Base-by-base conservation (phyloP, 2,888 invertebrate species). In the Ectemnius cavifrons region DNA sequence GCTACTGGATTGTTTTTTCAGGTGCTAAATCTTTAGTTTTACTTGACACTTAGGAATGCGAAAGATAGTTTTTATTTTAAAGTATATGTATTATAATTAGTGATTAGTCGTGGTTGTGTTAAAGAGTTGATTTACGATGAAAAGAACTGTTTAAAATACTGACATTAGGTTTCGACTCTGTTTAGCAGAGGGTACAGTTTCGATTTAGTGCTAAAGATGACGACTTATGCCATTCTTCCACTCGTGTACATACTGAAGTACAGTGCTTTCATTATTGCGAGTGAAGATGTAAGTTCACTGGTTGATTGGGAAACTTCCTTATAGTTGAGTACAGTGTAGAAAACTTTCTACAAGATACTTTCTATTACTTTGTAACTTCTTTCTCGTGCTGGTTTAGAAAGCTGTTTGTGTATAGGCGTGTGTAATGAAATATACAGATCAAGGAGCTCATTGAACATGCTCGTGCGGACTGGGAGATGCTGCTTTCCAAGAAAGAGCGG, bases 241-340 rank as follows among this genome's bases (percentile, higher is more conserved):
- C 8, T 52, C 6, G 16, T 16, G 6, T 52, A 52, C 6, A 16
- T 52, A 11, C 4, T 52, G 16, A 52, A 52, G 16, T 52, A 52
- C 52, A 16, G 52, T 16, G 52, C 52, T 16, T 52, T 52, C 16
- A 4, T 16, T 52, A 52, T 16, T 1, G 52, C 16, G 3, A 14
- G 16, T 5, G 52, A 52, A 52, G 16, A 13, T 14, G 52, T 52
- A 52, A 52, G 52, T 52, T 52, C 52, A 52, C 52, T 52, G 52
- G 4, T 52, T 16, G 16, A 52, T 37, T 37, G 8, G 3, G 8
- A 37, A 37, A 6, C 37, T 37, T 37, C 37, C 37, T 37, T 37
- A 11, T 37, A 37, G 11, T 11, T 0, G 52, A 5, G 2, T 52
- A 16, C 16, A 14, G 16, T 52, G 14, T 52, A 52, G 11, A 14